Evolutionary conservation across 2,888 invertebrate species (phyloP).

Genomic region (Coelopa pilipes): DNA sequence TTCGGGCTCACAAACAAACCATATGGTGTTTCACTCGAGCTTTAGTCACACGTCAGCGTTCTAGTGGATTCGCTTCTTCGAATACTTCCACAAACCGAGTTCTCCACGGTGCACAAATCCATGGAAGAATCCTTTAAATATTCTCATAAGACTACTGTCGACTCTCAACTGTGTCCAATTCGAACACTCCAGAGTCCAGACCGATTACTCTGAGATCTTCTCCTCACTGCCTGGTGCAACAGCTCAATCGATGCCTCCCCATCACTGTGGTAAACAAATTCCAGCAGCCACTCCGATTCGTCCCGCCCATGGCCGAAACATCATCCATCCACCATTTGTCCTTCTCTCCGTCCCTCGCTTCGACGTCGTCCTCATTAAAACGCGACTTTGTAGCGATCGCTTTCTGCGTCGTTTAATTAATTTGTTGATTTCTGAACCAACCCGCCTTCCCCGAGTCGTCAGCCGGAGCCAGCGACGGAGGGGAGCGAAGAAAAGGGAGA

Average conservation of each 20-base stretch:
- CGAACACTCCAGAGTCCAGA: too few species aligned
- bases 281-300: too few species aligned
- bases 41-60: slow-evolving; percentile 17
- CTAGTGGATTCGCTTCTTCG: background rate
- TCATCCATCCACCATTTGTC: too few species aligned
- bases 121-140: background rate
- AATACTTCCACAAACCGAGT: background rate
- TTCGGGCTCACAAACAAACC: background rate
- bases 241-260: too few species aligned
- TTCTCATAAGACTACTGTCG: background rate
- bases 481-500: too few species aligned
- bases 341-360: background rate
- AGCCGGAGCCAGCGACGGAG: too few species aligned
- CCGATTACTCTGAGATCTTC: too few species aligned
- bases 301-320: too few species aligned
- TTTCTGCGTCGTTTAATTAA: slow-evolving; percentile 8
- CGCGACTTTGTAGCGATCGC: background rate
- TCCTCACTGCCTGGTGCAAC: too few species aligned
- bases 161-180: background rate
- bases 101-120: background rate
- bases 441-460: background rate
- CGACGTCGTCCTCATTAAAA: background rate
- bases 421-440: background rate
- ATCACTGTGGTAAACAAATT: too few species aligned
- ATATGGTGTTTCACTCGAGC: slow-evolving; percentile 31